Percentiles rank a stretch among this genome's conserved stretches.
phyloP scores from a whole-genome alignment of 2,888 invertebrate genomes.

The Euclidia mi region DNA sequence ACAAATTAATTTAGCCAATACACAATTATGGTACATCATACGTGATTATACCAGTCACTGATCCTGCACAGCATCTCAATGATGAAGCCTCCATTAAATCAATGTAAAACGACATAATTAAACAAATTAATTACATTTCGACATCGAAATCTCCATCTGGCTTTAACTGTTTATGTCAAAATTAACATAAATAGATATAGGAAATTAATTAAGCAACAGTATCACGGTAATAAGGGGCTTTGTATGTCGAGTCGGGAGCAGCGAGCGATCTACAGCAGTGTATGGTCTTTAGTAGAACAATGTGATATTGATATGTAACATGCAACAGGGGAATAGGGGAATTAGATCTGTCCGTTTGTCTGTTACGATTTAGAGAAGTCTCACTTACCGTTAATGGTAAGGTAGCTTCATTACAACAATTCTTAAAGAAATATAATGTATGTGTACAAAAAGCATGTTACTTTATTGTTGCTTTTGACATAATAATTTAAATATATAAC shows the following conservation, averaged over 20 bases:
- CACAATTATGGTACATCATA: background rate
- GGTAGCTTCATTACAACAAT: no score
- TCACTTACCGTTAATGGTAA: no score
- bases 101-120: constrained; percentile 5
- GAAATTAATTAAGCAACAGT: constrained; percentile 19
- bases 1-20: background rate
- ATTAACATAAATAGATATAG: constrained; percentile 18
- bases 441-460: no score
- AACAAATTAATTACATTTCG: constrained; percentile 12
- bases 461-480: no score
- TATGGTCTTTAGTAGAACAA: background rate
- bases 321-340: no score
- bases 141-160: constrained; percentile 15
- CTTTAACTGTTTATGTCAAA: constrained; percentile 13
- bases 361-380: no score
- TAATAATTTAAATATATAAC: no score
- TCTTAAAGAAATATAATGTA: no score
- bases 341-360: no score
- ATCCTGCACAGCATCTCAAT: no score
- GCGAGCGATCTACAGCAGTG: background rate
- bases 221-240: constrained; percentile 4
- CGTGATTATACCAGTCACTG: no score
- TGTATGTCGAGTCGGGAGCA: constrained; percentile 1
- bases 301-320: no score
- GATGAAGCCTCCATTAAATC: background rate